A percentile compares a stretch with the other conserved stretches of the same genome.
These are phyloP conservation scores for Penaeus indicus DNA, from an alignment of 1,140 invertebrate species.

Conservation along the genomic window DNA sequence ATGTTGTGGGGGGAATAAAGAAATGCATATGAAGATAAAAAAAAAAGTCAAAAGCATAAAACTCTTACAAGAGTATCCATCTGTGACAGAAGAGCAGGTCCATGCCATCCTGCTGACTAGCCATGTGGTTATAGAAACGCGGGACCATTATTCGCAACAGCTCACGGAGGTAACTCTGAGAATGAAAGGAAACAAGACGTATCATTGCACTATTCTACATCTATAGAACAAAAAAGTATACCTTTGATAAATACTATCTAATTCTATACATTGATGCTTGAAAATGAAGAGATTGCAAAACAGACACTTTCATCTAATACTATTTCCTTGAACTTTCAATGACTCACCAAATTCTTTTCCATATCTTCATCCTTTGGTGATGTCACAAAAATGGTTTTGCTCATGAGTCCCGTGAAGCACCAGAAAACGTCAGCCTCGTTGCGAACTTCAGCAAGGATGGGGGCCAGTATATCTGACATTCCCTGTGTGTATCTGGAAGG, in stretches of 20 bases:
- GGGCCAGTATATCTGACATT: slow-evolving; percentile 97
- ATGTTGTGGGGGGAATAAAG: not conserved
- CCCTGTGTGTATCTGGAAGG: slow-evolving; percentile 73
- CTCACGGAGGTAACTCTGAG: slow-evolving; percentile 78
- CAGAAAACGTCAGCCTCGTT: slow-evolving; percentile 98
- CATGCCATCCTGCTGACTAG: slow-evolving; percentile 87
- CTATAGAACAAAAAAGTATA: not conserved
- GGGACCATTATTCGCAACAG: slow-evolving; percentile 87
- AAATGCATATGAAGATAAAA: not conserved
- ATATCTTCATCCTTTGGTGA: slow-evolving; percentile 94
- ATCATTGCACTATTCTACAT: not conserved
- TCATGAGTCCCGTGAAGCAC: slow-evolving; percentile 99
- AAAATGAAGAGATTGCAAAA: not conserved
- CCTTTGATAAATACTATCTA: not conserved
- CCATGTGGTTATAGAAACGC: slow-evolving; percentile 86
- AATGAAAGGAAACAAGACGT: slow-evolving; percentile 8
- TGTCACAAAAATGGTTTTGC: slow-evolving; percentile 93
- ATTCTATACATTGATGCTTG: no score
- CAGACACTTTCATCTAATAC: not conserved
- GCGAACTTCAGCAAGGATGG: slow-evolving; percentile 91
- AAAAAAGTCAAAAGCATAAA: not conserved
- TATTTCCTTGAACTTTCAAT: not conserved
- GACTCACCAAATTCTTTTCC: slow-evolving; percentile 86
- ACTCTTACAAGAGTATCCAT: slow-evolving; percentile 73
- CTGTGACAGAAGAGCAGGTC: slow-evolving; percentile 99